These are phyloP conservation scores for Steinernema khuongi DNA, from an alignment of 1,140 invertebrate species.

Conservation along the genomic window DNA sequence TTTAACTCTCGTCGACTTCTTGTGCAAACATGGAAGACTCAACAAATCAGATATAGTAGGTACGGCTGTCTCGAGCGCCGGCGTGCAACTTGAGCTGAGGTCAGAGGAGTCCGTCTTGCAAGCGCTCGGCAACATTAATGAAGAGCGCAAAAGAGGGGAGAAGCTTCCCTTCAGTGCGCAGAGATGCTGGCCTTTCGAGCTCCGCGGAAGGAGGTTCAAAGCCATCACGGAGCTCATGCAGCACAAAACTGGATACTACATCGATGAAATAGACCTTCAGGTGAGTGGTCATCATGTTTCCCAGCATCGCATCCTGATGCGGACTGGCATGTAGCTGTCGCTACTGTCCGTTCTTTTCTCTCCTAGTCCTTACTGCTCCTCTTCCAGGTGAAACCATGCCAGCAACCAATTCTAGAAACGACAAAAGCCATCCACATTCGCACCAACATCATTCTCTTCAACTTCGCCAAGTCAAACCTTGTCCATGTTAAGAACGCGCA, in stretches of 20 bases:
- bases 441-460: neutral
- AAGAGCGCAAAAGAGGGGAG: neutral
- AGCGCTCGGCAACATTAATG: neutral
- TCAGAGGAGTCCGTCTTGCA: neutral
- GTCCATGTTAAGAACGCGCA: neutral
- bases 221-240: neutral
- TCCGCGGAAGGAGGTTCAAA: neutral
- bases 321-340: too few species aligned
- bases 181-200: neutral
- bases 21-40: neutral
- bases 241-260: neutral
- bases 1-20: too few species aligned
- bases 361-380: too few species aligned
- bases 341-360: too few species aligned
- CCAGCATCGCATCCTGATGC: too few species aligned
- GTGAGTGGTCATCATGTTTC: neutral
- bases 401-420: neutral
- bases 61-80: neutral
- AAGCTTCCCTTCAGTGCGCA: neutral
- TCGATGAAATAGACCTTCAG: neutral
- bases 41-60: neutral
- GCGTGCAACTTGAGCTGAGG: neutral
- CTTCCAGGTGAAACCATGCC: neutral
- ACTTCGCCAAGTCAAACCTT: neutral
- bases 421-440: neutral